A percentile compares a stretch with the other conserved stretches of the same genome.
These are phyloP conservation scores for Dendrolimus pini DNA, from an alignment of 2,888 invertebrate genomes.

Conservation along the genomic window DNA sequence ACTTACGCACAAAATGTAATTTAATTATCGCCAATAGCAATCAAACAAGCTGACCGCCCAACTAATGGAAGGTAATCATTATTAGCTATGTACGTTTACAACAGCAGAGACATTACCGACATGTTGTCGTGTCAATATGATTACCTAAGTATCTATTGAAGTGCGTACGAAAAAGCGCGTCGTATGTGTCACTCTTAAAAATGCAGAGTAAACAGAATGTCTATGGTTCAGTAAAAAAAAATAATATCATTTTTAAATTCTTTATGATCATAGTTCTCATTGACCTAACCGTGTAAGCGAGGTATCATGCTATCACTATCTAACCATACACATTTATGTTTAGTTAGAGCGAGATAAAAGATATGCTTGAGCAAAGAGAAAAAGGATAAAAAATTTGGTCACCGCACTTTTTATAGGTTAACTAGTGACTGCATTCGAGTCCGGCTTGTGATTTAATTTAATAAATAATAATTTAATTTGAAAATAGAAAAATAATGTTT, in stretches of 20 bases:
- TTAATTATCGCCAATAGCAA: too few relatives aligned
- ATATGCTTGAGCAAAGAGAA: not conserved
- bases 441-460: not conserved
- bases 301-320: constrained; percentile 1
- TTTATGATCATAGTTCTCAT: constrained; percentile 35
- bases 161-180: not conserved
- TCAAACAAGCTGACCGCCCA: too few relatives aligned
- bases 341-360: constrained; percentile 6
- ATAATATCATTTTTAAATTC: constrained; percentile 58
- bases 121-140: too few relatives aligned
- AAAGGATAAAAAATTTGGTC: not conserved
- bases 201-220: not conserved
- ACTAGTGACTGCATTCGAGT: not conserved
- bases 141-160: too few relatives aligned
- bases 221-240: constrained; percentile 17
- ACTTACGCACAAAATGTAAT: too few relatives aligned
- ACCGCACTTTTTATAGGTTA: not conserved
- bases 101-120: too few relatives aligned
- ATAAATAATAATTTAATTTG: not conserved
- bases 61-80: too few relatives aligned
- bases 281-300: not conserved
- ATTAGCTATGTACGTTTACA: too few relatives aligned
- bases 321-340: constrained; percentile 8
- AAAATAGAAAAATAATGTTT: not conserved
- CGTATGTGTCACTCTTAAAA: not conserved